A percentile compares a stretch with the other conserved stretches of the same genome.
These are phyloP conservation scores for Drosophila leonis DNA, from an alignment of 2,888 invertebrate genomes.

Conservation along the genomic window DNA sequence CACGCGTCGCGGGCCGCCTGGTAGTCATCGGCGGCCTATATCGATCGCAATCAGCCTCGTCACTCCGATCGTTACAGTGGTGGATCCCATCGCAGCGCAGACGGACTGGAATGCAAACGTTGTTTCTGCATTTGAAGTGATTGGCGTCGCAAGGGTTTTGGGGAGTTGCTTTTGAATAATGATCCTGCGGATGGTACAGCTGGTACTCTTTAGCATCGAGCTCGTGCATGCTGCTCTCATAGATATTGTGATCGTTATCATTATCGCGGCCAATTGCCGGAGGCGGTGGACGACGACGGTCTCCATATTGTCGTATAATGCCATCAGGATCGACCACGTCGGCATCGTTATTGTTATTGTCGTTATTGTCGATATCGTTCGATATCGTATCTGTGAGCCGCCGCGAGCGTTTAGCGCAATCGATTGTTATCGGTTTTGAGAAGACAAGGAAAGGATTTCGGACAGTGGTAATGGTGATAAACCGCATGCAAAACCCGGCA, in stretches of 20 bases:
- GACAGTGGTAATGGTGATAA: background rate
- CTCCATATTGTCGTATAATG: slow-evolving; percentile 70
- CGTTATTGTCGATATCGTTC: slow-evolving; percentile 25
- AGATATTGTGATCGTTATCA: slow-evolving; percentile 15
- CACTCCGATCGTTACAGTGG: slow-evolving; percentile 88
- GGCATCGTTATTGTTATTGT: slow-evolving; percentile 24
- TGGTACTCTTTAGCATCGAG: slow-evolving; percentile 64
- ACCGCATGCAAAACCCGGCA: slow-evolving; percentile 62
- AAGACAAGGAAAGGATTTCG: background rate
- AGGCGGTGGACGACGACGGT: slow-evolving; percentile 42
- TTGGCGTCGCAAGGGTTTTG: slow-evolving; percentile 85
- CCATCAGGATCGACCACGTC: slow-evolving; percentile 69
- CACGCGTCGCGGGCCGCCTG: slow-evolving; percentile 32
- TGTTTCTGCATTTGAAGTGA: slow-evolving; percentile 87
- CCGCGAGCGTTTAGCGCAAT: slow-evolving; percentile 38
- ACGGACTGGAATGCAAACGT: slow-evolving; percentile 87
- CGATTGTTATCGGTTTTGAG: slow-evolving; percentile 17
- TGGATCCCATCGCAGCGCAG: slow-evolving; percentile 87
- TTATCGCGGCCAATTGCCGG: slow-evolving; percentile 10
- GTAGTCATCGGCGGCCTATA: slow-evolving; percentile 54
- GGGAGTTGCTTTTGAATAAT: slow-evolving; percentile 67
- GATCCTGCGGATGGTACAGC: slow-evolving; percentile 50
- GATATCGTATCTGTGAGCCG: slow-evolving; percentile 25
- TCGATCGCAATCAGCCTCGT: slow-evolving; percentile 86
- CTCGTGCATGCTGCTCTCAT: slow-evolving; percentile 37